Evolutionary conservation across 2,797 vertebrate genomes (phyloP), one percentile per base, ranked within the genome.

Genomic region (Trichosurus vulpecula): DNA sequence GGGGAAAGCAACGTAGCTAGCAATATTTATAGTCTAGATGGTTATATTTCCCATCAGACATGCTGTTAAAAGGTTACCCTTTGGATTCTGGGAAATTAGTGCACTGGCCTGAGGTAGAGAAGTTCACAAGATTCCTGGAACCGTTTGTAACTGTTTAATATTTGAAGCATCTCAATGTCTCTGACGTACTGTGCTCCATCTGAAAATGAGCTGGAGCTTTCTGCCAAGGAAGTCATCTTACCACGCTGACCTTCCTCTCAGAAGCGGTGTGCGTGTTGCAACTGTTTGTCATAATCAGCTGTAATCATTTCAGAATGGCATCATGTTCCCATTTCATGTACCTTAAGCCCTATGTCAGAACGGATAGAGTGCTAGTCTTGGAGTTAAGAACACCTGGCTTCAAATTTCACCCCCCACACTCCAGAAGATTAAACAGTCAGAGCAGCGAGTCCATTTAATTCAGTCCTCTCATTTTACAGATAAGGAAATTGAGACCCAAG

Each of bases 221-320:
- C 94, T 95, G 92, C 94, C 91, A 97, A 95, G 52, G 87, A 94
- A 93, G 81, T 55, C 93, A 93, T 95, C 94, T 96, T 94, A 74
- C 95, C 81, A 29, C 55, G 31, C 90, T 90, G 41, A 6, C 58
- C 81, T 97, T 92, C 94, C 74, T 92, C 66, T 93, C 90, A 95
- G 54, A 97, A 81, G 97, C 95, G 97, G 92, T 94, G 66, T 16
- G 27, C 81, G 92, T 95, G 97, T 97, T 97, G 22, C 41, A 47
- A 81, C 27, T 47, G 74, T 27, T 81, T 81, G 74, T 25, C 22
- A 0, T 25, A 6, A n/a, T 6, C 14, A 6, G 14, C 16, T 6
- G 97, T 98, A 93, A 89, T 74, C 90, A 55, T 96, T 92, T 61
- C 94, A 97, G 95, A 97, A 97, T 96, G 95, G 94, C 91, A 96